Conservation (phyloP, 2,888 invertebrate genomes). For the Diaperis boleti region DNA sequence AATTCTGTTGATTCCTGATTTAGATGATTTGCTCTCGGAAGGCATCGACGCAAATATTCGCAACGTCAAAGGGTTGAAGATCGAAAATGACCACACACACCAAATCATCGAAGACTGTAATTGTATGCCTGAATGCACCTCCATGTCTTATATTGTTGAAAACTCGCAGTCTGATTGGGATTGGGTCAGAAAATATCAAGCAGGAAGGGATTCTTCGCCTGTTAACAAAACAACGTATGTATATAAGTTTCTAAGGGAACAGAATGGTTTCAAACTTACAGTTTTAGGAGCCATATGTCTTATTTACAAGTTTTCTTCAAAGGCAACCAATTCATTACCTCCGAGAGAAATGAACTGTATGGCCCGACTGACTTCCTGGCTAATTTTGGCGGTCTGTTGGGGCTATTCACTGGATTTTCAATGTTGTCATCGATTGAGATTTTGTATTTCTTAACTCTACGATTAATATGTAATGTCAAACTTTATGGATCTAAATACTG, state of each 20-base stretch:
- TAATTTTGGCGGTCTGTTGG: conserved; percentile 58
- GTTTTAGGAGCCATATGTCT: conserved; percentile 63
- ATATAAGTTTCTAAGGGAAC: too few species aligned
- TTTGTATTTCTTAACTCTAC: conserved; percentile 52
- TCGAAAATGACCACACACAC: neutral
- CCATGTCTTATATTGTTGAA: conserved; percentile 75
- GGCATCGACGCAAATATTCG: conserved; percentile 9
- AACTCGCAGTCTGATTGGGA: conserved; percentile 75
- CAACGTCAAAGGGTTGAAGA: conserved; percentile 5
- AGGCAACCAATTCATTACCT: conserved; percentile 52
- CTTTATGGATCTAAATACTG: conserved; percentile 50
- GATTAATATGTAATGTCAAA: conserved; percentile 51
- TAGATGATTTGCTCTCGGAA: conserved; percentile 26
- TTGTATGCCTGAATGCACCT: conserved; percentile 72
- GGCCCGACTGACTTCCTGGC: conserved; percentile 57
- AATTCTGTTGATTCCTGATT: conserved; percentile 6
- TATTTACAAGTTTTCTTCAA: conserved; percentile 50
- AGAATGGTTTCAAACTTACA: too few species aligned
- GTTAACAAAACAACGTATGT: conserved; percentile 13
- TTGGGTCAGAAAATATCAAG: conserved; percentile 57
- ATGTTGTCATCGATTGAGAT: conserved; percentile 53
- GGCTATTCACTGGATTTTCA: conserved; percentile 57
- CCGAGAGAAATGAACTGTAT: conserved; percentile 57
- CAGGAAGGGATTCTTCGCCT: neutral
- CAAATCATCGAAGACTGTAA: conserved; percentile 59